These are phyloP conservation scores for Bombylius major DNA, from an alignment of 2,888 invertebrate species.

Conservation along the genomic window DNA sequence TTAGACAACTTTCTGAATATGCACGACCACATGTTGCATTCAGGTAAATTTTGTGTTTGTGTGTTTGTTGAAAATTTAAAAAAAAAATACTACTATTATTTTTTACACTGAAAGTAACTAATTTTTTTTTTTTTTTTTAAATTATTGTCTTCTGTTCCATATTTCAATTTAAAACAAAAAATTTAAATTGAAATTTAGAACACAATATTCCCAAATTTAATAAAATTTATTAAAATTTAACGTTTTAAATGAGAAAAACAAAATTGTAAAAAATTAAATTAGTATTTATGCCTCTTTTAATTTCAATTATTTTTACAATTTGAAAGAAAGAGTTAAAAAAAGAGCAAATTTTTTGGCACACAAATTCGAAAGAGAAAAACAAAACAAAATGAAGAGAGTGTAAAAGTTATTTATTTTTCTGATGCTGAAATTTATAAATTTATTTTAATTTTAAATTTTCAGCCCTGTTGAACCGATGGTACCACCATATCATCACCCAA, in stretches of 20 bases:
- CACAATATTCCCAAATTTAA: neutral
- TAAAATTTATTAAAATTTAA: no score
- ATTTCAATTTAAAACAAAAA: neutral
- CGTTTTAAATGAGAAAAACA: no score
- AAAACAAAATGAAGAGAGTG: no score
- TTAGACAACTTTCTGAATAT: conserved; percentile 83
- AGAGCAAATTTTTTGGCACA: no score
- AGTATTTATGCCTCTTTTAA: no score
- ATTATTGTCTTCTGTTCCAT: no score
- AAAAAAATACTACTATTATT: neutral
- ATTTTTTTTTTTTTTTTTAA: no score
- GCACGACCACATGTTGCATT: conserved; percentile 88
- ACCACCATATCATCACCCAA: conserved; percentile 39
- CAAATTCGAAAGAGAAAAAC: no score
- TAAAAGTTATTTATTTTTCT: neutral
- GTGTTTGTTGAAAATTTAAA: neutral
- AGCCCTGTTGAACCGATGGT: conserved; percentile 41
- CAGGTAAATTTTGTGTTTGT: conserved; percentile 35
- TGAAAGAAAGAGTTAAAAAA: neutral
- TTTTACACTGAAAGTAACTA: neutral
- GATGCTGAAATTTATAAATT: conserved; percentile 1
- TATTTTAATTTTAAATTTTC: conserved; percentile 22
- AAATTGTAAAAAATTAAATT: no score
- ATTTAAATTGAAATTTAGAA: neutral
- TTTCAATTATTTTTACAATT: no score